Evolutionary conservation across 2,888 invertebrate species (phyloP), one percentile per base, ranked within the genome.

Genomic region (Punctoribates punctum): DNA sequence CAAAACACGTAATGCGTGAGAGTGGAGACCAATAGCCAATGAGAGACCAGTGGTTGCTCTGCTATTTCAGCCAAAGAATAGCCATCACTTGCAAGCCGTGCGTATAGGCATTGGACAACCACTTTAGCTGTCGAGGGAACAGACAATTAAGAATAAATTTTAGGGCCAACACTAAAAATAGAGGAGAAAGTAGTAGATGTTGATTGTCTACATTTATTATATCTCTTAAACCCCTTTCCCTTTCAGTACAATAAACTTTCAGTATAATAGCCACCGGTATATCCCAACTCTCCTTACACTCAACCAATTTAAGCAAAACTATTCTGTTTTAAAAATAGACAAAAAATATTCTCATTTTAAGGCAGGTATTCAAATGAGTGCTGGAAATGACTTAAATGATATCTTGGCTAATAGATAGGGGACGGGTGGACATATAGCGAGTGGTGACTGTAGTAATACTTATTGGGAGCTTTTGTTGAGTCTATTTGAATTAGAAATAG

Each of bases 101-200:
- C 62, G 62, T 62, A 62, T 29, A 62, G 62, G 62, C 62, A 62
- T 62, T 62, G 62, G 62, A 62, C 62, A 62, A 62, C 62, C 62
- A 62, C 62, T 62, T 62, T 62, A 62, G 62, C 62, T 62, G 62
- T 62, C 62, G 62, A 62, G 62, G 62, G 62, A 62, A 25, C 29
- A 62, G 62, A 25, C 29, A 62, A 20, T 20, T 20, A 51, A 51
- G 20, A 51, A n/a, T 51, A 57, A 57, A 57, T 20, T 57, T 23
- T 57, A 23, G 23, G 57, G 27, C 17, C 17, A 62, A 29, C 17
- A 62, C 29, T 27, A 62, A 27, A 62, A 62, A 62, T n/a, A 29
- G 20, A 57, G 57, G 57, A 42, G 42, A 42, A 11, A 42, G 11
- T n/a, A 42, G 42, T 23, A 42, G 42, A 42, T 42, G 42, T 5